These are phyloP conservation scores for Calosoma granatense DNA, from an alignment of 1,140 invertebrate species.

Conservation along the genomic window DNA sequence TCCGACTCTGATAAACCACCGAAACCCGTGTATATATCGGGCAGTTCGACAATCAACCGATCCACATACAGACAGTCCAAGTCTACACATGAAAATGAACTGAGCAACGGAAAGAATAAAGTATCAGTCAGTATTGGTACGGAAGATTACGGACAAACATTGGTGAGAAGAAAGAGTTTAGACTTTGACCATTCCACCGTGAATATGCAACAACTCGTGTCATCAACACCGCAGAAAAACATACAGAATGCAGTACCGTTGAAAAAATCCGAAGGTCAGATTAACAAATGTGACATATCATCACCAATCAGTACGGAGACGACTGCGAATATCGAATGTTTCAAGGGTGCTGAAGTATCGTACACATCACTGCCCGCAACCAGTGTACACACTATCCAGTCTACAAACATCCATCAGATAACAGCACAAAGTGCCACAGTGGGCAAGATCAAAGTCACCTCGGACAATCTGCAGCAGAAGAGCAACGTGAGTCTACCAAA, in stretches of 20 bases:
- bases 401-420: slow-evolving; percentile 13
- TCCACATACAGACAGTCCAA: slow-evolving; percentile 19
- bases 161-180: slow-evolving; percentile 17
- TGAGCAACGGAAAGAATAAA: slow-evolving; percentile 10
- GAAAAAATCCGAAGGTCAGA: slow-evolving; percentile 10
- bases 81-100: slow-evolving; percentile 12
- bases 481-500: slow-evolving; percentile 16
- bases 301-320: slow-evolving; percentile 11
- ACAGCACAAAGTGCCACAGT: slow-evolving; percentile 16
- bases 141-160: slow-evolving; percentile 10
- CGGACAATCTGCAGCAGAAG: slow-evolving; percentile 17
- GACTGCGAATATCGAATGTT: slow-evolving; percentile 35
- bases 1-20: slow-evolving; percentile 33
- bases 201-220: not conserved
- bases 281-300: slow-evolving; percentile 1
- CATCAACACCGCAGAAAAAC: not conserved
- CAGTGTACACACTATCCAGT: slow-evolving; percentile 10
- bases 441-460: slow-evolving; percentile 18
- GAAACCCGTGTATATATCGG: slow-evolving; percentile 20
- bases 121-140: slow-evolving; percentile 20
- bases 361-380: slow-evolving; percentile 8
- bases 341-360: slow-evolving; percentile 33
- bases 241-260: not conserved
- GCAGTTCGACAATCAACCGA: slow-evolving; percentile 24
- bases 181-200: slow-evolving; percentile 14